phyloP scores from a whole-genome alignment of 2,888 invertebrate genomes.

The Nomada lathburiana region DNA sequence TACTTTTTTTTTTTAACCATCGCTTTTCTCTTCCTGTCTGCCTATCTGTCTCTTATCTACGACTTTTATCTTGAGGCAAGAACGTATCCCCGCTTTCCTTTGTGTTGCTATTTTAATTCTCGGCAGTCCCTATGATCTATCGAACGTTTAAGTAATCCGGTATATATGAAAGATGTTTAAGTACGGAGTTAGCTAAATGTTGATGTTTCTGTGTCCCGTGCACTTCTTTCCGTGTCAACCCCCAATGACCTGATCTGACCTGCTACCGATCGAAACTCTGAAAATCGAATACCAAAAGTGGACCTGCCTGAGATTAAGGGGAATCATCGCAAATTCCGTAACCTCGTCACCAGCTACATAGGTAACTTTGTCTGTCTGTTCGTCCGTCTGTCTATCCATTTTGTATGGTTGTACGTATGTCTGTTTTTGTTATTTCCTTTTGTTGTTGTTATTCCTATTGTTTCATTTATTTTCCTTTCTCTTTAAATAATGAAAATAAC shows the following conservation, averaged over 20 bases:
- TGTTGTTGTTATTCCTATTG: conserved; percentile 2
- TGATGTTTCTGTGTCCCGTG: conserved; percentile 84
- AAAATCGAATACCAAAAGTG: conserved; percentile 88
- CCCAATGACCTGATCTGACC: conserved; percentile 81
- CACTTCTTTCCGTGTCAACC: conserved; percentile 83
- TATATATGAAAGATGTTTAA: conserved; percentile 57
- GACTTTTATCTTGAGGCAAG: conserved; percentile 37
- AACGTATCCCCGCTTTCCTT: conserved; percentile 60
- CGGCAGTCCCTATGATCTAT: conserved; percentile 61
- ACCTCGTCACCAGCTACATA: conserved; percentile 99
- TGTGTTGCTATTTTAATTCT: conserved; percentile 65
- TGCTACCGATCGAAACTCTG: conserved; percentile 80
- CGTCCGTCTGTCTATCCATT: conserved; percentile 72
- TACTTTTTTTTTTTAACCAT: conserved; percentile 16
- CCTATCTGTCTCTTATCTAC: conserved; percentile 26
- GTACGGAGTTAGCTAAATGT: conserved; percentile 80
- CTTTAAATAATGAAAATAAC: neutral
- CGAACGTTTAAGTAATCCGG: conserved; percentile 48
- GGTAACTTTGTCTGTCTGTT: conserved; percentile 88
- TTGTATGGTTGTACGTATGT: conserved; percentile 67
- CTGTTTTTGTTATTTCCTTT: conserved; percentile 39
- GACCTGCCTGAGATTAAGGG: conserved; percentile 99
- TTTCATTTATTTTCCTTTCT: conserved; percentile 27
- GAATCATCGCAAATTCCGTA: conserved; percentile 99
- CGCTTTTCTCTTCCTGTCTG: conserved; percentile 34